A percentile compares a stretch with the other conserved stretches of the same genome.
These are phyloP conservation scores for Euwallacea fornicatus DNA, from an alignment of 1,140 invertebrate genomes.

Conservation along the genomic window DNA sequence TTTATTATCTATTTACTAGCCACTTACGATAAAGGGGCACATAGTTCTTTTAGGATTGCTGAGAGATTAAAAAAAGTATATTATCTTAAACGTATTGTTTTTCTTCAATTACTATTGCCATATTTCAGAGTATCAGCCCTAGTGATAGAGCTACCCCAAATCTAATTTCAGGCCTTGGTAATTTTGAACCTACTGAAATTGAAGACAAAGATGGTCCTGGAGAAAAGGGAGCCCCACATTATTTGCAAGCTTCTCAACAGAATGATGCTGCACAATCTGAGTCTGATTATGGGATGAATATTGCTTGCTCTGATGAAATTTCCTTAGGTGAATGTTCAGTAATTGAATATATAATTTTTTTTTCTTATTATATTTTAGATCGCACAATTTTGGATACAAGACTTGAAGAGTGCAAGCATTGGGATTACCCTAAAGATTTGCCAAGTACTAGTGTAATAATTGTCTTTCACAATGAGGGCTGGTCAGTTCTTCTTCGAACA, in stretches of 20 bases:
- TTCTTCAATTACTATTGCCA: not conserved
- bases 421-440: constrained; percentile 90
- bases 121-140: constrained; percentile 18
- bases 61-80: constrained; percentile 21
- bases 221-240: constrained; percentile 78
- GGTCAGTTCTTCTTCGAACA: constrained; percentile 92
- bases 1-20: constrained; percentile 34
- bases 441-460: constrained; percentile 94
- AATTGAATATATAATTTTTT: not conserved
- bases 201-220: constrained; percentile 73
- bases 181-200: constrained; percentile 70
- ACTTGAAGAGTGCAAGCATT: constrained; percentile 89
- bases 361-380: constrained; percentile 33
- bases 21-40: constrained; percentile 33
- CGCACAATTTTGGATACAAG: constrained; percentile 86
- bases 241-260: constrained; percentile 70
- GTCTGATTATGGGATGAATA: constrained; percentile 95
- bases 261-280: constrained; percentile 75
- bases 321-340: constrained; percentile 37
- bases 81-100: not conserved
- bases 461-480: constrained; percentile 99
- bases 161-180: constrained; percentile 55
- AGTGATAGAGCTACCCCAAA: constrained; percentile 40
- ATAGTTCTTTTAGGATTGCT: constrained; percentile 12
- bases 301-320: constrained; percentile 95